Percentiles rank a stretch among this genome's conserved stretches.
These are phyloP conservation scores for Meloidogyne chitwoodi DNA, from an alignment of 1,140 invertebrate species.

Conservation along the genomic window DNA sequence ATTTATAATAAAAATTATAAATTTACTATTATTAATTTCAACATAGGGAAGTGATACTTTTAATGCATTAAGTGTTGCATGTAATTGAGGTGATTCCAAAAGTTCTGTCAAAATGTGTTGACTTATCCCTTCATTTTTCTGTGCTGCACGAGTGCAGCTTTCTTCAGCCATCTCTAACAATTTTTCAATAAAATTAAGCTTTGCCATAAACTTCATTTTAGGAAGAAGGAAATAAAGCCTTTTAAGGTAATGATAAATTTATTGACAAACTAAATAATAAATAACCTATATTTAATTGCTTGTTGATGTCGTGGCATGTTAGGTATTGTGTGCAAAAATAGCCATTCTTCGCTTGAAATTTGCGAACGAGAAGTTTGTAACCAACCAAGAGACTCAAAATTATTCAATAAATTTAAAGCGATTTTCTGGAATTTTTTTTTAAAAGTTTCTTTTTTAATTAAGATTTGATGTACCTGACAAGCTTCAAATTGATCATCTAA, in stretches of 20 bases:
- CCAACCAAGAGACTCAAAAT: background rate
- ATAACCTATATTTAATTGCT: constrained; percentile 8
- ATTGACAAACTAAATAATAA: too few relatives aligned
- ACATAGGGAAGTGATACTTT: background rate
- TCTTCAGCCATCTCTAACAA: background rate
- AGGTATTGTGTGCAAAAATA: background rate
- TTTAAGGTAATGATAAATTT: too few relatives aligned
- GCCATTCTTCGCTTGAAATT: background rate
- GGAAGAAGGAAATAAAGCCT: constrained; percentile 7
- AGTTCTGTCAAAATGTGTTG: background rate
- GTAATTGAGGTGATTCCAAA: background rate
- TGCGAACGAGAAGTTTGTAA: background rate
- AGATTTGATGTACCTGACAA: background rate
- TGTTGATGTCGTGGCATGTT: constrained; percentile 8
- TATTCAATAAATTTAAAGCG: background rate
- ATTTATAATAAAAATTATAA: too few relatives aligned
- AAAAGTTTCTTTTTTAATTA: background rate
- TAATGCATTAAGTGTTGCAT: background rate
- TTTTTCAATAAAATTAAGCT: background rate
- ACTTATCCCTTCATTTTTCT: background rate
- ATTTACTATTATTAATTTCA: background rate
- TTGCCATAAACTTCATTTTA: background rate
- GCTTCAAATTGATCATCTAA: constrained; percentile 17
- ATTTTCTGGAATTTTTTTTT: constrained; percentile 8
- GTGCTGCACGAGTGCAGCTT: background rate